Evolutionary conservation across 2,888 invertebrate genomes (phyloP).

Genomic region (Xanthia togata): DNA sequence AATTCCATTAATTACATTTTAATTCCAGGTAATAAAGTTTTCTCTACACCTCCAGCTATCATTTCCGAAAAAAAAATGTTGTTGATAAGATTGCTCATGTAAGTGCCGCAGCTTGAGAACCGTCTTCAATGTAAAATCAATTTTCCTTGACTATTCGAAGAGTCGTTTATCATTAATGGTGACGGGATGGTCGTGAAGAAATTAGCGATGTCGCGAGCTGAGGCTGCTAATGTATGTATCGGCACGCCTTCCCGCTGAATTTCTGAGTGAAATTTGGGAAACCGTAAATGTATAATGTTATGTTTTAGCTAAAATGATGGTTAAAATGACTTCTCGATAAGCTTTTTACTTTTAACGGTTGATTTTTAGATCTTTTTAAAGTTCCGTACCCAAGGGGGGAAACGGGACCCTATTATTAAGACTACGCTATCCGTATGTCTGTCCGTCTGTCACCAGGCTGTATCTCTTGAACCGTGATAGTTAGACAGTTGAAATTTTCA

Average conservation of each 20-base stretch:
- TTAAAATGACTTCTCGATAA: neutral
- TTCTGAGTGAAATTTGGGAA: slow-evolving; percentile 7
- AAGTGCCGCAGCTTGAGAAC: neutral
- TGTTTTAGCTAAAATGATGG: neutral
- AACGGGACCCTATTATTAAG: too few relatives aligned
- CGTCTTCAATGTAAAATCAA: slow-evolving; percentile 58
- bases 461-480: too few relatives aligned
- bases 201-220: slow-evolving; percentile 50
- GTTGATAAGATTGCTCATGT: neutral
- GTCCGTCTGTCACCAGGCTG: too few relatives aligned
- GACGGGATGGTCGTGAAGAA: slow-evolving; percentile 47
- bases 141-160: slow-evolving; percentile 46
- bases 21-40: neutral
- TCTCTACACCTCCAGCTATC: neutral
- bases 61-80: neutral
- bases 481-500: too few relatives aligned
- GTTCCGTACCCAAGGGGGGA: too few relatives aligned
- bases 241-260: slow-evolving; percentile 43
- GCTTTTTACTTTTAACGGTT: neutral
- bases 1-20: neutral
- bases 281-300: neutral
- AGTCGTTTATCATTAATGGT: slow-evolving; percentile 60
- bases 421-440: too few relatives aligned
- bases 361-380: neutral
- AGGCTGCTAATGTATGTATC: slow-evolving; percentile 55